Evolutionary conservation across 2,113 vertebrate species (phyloP).

Genomic region (Notothenia coriiceps): DNA sequence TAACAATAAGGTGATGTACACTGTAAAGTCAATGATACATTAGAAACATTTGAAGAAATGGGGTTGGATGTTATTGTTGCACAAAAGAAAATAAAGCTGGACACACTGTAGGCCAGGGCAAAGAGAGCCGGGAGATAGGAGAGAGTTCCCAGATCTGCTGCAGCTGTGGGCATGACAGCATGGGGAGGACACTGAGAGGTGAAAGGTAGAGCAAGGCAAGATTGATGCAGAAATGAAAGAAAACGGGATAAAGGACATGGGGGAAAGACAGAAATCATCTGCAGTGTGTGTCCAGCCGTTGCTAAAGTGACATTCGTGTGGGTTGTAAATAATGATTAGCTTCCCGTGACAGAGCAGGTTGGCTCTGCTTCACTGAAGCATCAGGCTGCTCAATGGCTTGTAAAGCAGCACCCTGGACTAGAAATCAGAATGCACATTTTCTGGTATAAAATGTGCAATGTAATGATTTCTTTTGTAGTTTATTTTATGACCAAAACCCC

Average conservation of each 20-base stretch:
- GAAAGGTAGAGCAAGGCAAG: neutral
- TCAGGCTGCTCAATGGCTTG: constrained; percentile 8
- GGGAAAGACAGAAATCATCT: neutral
- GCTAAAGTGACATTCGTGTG: constrained; percentile 36
- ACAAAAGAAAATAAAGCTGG: neutral
- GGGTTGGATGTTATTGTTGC: constrained; percentile 10
- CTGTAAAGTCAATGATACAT: constrained; percentile 19
- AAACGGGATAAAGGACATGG: neutral
- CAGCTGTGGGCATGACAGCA: constrained; percentile 65
- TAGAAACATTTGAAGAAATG: constrained; percentile 2
- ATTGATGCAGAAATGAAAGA: constrained; percentile 7
- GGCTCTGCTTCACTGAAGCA: constrained; percentile 33
- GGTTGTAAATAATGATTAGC: constrained; percentile 64
- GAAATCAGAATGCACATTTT: constrained; percentile 1
- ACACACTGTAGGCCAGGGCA: constrained; percentile 7
- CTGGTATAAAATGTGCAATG: neutral
- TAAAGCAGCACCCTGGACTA: neutral
- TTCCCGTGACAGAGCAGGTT: constrained; percentile 59
- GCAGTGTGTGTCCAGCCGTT: constrained; percentile 38
- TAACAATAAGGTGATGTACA: constrained; percentile 30
- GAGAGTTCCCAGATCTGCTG: constrained; percentile 50
- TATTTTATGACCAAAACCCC: neutral
- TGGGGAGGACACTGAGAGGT: constrained; percentile 26
- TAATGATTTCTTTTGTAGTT: neutral
- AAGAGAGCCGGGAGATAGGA: constrained; percentile 17